Percentiles rank a stretch among this genome's conserved stretches.
These are phyloP conservation scores for Sceliomorpha sp. DNA, from an alignment of 2,888 invertebrate species.

Conservation along the genomic window DNA sequence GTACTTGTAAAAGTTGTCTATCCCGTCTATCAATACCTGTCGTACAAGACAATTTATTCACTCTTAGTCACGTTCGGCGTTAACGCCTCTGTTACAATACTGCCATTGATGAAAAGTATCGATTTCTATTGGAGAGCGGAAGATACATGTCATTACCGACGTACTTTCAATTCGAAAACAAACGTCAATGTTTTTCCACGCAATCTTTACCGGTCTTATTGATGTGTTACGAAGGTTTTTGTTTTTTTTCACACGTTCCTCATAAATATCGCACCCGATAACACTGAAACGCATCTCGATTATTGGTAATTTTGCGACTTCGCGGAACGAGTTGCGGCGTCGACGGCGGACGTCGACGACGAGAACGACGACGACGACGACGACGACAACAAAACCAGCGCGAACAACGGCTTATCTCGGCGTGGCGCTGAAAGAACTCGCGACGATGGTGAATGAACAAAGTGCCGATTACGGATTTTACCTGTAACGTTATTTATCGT, in stretches of 20 bases:
- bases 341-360: not conserved
- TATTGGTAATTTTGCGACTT: constrained; percentile 1
- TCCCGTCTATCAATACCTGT: constrained; percentile 26
- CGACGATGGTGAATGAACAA: constrained; percentile 64
- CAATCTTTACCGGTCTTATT: no score
- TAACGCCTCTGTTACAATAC: not conserved
- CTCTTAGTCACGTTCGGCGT: constrained; percentile 8
- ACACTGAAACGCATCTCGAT: not conserved
- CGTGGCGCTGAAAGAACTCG: constrained; percentile 33
- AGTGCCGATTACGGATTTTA: constrained; percentile 68
- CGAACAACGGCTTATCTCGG: constrained; percentile 8
- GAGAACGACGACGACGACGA: not conserved
- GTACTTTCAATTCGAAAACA: no score
- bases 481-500: constrained; percentile 69
- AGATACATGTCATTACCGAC: no score
- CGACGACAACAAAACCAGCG: constrained; percentile 10
- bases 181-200: no score
- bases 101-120: no score
- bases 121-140: not conserved
- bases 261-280: not conserved
- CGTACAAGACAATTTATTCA: constrained; percentile 30
- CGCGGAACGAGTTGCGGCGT: not conserved
- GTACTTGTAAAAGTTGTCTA: constrained; percentile 34
- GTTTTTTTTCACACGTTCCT: no score
- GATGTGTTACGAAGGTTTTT: not conserved